Conservation (phyloP, 2,888 invertebrate genomes). For the Phytoseiulus persimilis region DNA sequence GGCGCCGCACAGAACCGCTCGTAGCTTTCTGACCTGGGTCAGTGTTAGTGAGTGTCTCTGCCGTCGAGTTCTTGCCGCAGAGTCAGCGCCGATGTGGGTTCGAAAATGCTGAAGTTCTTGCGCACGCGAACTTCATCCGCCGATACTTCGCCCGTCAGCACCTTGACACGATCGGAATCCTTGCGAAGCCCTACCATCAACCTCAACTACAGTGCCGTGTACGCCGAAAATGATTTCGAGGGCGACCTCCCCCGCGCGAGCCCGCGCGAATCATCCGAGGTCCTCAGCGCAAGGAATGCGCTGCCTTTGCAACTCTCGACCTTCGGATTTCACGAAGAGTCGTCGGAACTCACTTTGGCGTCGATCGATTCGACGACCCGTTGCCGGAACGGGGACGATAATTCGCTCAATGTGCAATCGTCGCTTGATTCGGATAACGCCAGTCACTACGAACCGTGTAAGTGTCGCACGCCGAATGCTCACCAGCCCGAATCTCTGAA, state of each 20-base stretch:
- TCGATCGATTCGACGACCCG: not conserved
- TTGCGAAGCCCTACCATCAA: not conserved
- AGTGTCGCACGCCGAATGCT: not conserved
- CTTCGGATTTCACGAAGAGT: not conserved
- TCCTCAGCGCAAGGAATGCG: too few relatives aligned
- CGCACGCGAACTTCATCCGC: not conserved
- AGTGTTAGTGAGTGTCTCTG: not conserved
- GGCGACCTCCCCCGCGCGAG: not conserved
- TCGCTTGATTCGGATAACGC: not conserved
- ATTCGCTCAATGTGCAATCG: not conserved
- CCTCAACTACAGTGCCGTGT: not conserved
- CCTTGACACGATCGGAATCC: not conserved
- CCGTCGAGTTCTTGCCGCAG: not conserved
- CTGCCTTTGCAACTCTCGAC: too few relatives aligned
- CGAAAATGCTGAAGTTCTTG: not conserved
- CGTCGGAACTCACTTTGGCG: not conserved
- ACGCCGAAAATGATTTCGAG: not conserved
- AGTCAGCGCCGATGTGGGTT: not conserved
- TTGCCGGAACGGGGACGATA: not conserved
- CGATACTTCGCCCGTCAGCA: not conserved
- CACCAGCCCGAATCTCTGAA: not conserved
- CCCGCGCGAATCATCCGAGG: not conserved
- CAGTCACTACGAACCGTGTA: not conserved
- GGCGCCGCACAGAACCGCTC: not conserved
- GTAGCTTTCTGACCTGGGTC: not conserved